These are phyloP conservation scores for Cephalopterus ornatus DNA, from an alignment of 2,113 vertebrate species.

Conservation along the genomic window DNA sequence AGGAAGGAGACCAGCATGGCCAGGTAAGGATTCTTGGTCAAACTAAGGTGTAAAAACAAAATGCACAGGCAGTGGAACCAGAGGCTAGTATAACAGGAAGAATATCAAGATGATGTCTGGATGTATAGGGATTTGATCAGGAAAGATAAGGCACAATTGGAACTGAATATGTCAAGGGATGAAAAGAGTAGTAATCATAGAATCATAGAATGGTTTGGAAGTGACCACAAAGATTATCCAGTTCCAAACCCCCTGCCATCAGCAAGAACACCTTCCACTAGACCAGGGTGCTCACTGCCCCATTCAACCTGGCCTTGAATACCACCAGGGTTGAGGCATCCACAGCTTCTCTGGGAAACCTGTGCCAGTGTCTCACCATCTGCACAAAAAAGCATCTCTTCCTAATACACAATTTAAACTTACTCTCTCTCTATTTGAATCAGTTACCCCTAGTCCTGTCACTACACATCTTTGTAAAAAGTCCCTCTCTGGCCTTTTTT, in stretches of 20 bases:
- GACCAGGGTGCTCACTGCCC: not conserved
- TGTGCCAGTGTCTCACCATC: not conserved
- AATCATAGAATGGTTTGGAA: not conserved
- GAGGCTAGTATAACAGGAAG: not conserved
- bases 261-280: not conserved
- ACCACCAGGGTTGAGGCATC: not conserved
- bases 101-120: not conserved
- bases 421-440: not conserved
- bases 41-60: not conserved
- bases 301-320: not conserved
- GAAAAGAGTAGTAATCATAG: not conserved
- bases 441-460: not conserved
- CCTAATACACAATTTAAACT: not conserved
- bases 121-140: not conserved
- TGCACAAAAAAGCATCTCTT: not conserved
- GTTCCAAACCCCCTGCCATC: not conserved
- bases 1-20: not conserved
- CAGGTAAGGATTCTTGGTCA: not conserved
- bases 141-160: not conserved
- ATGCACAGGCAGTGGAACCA: not conserved
- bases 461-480: not conserved
- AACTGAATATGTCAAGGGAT: not conserved
- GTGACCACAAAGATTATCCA: not conserved
- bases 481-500: not conserved
- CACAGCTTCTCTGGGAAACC: not conserved